Evolutionary conservation across 92 coral and sea anemone genomes (phyloP), one percentile per base, ranked within the genome.

Genomic region (Porites rus): DNA sequence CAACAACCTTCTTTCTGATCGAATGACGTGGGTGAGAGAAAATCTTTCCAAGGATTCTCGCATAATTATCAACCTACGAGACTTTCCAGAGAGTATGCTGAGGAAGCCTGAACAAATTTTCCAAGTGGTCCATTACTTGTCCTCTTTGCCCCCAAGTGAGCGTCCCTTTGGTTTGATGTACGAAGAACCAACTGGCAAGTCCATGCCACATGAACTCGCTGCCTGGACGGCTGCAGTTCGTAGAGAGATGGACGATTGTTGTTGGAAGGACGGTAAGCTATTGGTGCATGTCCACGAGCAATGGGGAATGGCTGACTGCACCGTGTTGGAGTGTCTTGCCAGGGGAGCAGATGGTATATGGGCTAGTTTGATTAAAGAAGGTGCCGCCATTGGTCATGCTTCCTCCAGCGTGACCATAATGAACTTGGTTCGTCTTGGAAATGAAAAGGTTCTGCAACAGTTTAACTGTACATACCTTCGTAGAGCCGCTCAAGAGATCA

Each of bases 321-420:
- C 83, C n/a, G 90, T 79, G 51, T 46, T 90, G 51, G 93, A 85
- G 24, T 75, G 82, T 77, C 78, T 89, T 9, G 24, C 80, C 28
- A 63, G 72, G 17, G 92, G 92, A 6, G 92, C 92, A 1, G 79
- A 71, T 46, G 92, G 92, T 22, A 76, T 89, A 24, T 89, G 92
- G 92, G 92, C 92, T 66, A 84, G 92, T 50, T 88, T 89, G 71
- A 76, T 83, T 72, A 88, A 84, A 65, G 92, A 89, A 72, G 92
- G 92, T 19, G 89, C 92, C 1, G 72, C 92, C 61, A 83, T 89
- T 78, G 92, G 92, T 21, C 92, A 89, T 65, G 84, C 93, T 1
- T 85, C 84, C 19, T 90, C 93, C 17, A 51, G 74, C 9, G 77
- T 90, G 19, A 74, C 86, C 50, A 54, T 90, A 76, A 89, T 89